Conservation (phyloP, 2,113 vertebrate species). For the Pogonocichla stellata region DNA sequence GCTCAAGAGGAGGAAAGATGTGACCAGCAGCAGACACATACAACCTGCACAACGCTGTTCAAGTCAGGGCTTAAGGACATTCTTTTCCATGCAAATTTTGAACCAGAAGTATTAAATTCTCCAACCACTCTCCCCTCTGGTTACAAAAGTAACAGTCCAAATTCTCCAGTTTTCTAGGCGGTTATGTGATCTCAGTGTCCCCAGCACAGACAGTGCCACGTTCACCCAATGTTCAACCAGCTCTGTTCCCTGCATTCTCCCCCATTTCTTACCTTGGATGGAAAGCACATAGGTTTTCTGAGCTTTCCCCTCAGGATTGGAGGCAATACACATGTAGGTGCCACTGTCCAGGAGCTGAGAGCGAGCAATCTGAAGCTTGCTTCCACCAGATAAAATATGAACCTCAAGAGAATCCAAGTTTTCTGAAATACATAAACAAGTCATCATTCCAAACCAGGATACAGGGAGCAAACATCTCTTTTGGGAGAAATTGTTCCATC, state of each 20-base stretch:
- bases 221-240: neutral
- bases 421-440: slow-evolving; percentile 71
- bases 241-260: neutral
- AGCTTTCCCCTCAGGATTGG: slow-evolving; percentile 88
- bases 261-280: slow-evolving; percentile 80
- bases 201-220: neutral
- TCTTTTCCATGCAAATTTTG: neutral
- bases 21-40: neutral
- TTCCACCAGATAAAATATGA: slow-evolving; percentile 91
- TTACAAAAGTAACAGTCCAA: neutral
- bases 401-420: slow-evolving; percentile 86
- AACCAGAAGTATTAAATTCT: neutral
- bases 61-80: neutral
- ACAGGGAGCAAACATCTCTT: neutral
- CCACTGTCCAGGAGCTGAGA: slow-evolving; percentile 85
- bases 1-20: neutral
- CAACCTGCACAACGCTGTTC: accelerated
- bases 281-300: slow-evolving; percentile 87
- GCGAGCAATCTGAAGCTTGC: slow-evolving; percentile 89
- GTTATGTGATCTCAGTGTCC: neutral
- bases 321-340: slow-evolving; percentile 88
- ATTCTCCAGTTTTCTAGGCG: neutral
- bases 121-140: neutral
- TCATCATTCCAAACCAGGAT: neutral
- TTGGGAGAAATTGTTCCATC: neutral